A percentile compares a stretch with the other conserved stretches of the same genome.
phyloP scores from a whole-genome alignment of 2,113 vertebrate genomes.

The Lophius piscatorius region DNA sequence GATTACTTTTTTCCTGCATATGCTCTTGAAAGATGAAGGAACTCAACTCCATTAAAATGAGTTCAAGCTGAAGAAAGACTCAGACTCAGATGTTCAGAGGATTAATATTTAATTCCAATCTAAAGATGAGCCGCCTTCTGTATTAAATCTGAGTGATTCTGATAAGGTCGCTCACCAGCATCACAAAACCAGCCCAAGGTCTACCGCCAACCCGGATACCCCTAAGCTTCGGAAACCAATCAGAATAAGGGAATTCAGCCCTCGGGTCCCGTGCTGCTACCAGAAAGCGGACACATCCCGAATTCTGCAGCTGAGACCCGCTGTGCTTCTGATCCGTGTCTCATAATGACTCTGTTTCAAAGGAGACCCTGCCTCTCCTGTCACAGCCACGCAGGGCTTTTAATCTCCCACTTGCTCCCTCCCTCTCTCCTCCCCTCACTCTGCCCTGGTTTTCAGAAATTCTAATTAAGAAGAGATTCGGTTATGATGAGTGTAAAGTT shows the following conservation, averaged over 20 bases:
- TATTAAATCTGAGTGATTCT: constrained; percentile 26
- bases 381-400: constrained; percentile 57
- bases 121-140: constrained; percentile 35
- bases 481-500: constrained; percentile 46
- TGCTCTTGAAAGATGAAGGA: constrained; percentile 40
- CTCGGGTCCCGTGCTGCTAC: constrained; percentile 17
- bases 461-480: constrained; percentile 66
- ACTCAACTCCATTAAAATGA: constrained; percentile 44
- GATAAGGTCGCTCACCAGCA: constrained; percentile 26
- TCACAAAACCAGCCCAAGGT: constrained; percentile 39
- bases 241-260: constrained; percentile 9
- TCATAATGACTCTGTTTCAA: constrained; percentile 73
- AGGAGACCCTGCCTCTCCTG: constrained; percentile 59
- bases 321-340: constrained; percentile 47
- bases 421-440: constrained; percentile 25
- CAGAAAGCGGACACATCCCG: constrained; percentile 48
- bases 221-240: constrained; percentile 22
- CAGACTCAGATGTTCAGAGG: constrained; percentile 19
- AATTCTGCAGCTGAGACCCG: constrained; percentile 28
- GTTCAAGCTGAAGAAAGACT: constrained; percentile 8
- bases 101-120: constrained; percentile 52
- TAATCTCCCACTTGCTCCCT: constrained; percentile 55
- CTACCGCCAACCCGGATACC: constrained; percentile 41
- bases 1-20: constrained; percentile 6
- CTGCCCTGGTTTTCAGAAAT: constrained; percentile 44